Conservation (phyloP, 2,888 invertebrate genomes). For the Aleiodes testaceus region DNA sequence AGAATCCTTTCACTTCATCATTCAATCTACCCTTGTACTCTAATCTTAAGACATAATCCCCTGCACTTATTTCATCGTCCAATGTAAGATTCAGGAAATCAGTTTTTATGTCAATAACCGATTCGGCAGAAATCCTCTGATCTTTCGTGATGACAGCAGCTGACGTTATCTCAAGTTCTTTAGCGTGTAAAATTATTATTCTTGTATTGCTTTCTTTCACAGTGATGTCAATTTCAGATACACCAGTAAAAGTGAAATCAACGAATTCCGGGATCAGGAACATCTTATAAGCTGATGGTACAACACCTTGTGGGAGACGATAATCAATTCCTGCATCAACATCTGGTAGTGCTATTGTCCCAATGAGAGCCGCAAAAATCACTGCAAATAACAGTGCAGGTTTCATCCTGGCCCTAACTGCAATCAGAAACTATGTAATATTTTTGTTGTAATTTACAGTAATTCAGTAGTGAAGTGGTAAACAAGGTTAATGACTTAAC, state of each 20-base stretch:
- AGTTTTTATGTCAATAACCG: background rate
- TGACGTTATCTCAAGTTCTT: background rate
- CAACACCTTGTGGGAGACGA: constrained; percentile 74
- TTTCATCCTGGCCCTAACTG: too few relatives aligned
- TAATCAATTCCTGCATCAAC: constrained; percentile 60
- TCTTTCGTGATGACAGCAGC: background rate
- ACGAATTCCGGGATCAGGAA: constrained; percentile 73
- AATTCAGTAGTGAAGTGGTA: too few relatives aligned
- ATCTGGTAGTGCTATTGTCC: too few relatives aligned
- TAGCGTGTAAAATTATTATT: constrained; percentile 7
- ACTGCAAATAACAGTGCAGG: too few relatives aligned
- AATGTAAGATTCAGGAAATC: background rate
- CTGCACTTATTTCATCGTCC: background rate
- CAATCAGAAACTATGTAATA: too few relatives aligned
- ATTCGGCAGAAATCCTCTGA: background rate
- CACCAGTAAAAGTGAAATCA: constrained; percentile 37
- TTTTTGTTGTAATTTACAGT: too few relatives aligned
- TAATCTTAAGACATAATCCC: constrained; percentile 75
- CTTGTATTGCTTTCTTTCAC: constrained; percentile 61
- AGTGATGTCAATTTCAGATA: constrained; percentile 8
- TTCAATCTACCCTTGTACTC: constrained; percentile 76
- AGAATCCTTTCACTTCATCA: constrained; percentile 80
- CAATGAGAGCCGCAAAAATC: too few relatives aligned
- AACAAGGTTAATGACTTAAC: too few relatives aligned
- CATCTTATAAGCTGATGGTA: constrained; percentile 75